Conservation (phyloP, 2,888 invertebrate genomes). For the Drosophila kuntzei region DNA sequence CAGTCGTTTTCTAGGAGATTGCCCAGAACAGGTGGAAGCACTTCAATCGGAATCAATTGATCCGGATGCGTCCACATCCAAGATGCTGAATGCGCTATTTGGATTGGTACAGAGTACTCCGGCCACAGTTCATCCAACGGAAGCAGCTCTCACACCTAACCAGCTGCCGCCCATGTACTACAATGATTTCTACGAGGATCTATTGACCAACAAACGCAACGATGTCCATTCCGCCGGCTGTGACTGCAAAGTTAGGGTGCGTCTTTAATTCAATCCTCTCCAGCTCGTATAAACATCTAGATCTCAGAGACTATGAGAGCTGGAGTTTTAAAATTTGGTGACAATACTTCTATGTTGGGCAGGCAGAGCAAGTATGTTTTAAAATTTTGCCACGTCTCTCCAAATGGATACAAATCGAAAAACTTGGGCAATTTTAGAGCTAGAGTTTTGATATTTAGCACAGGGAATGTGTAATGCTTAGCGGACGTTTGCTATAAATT, state of each 20-base stretch:
- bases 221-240: slow-evolving; percentile 78
- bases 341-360: too few species aligned
- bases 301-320: background rate
- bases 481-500: too few species aligned
- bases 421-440: too few species aligned
- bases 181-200: slow-evolving; percentile 77
- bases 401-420: too few species aligned
- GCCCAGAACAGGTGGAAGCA: slow-evolving; percentile 11
- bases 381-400: too few species aligned
- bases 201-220: slow-evolving; percentile 66
- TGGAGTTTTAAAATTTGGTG: too few species aligned
- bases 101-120: slow-evolving; percentile 43
- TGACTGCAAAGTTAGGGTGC: slow-evolving; percentile 84
- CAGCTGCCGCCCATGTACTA: slow-evolving; percentile 73
- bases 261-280: slow-evolving; percentile 6
- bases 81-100: slow-evolving; percentile 64
- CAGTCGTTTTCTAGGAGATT: slow-evolving; percentile 45
- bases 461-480: too few species aligned
- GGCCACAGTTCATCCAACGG: slow-evolving; percentile 33
- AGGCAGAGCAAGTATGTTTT: too few species aligned
- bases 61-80: slow-evolving; percentile 46
- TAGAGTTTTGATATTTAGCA: too few species aligned
- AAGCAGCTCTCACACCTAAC: slow-evolving; percentile 47
- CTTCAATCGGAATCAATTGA: slow-evolving; percentile 1
- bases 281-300: background rate